These are phyloP conservation scores for Saturnia pavonia DNA, from an alignment of 2,888 invertebrate species.

Conservation along the genomic window DNA sequence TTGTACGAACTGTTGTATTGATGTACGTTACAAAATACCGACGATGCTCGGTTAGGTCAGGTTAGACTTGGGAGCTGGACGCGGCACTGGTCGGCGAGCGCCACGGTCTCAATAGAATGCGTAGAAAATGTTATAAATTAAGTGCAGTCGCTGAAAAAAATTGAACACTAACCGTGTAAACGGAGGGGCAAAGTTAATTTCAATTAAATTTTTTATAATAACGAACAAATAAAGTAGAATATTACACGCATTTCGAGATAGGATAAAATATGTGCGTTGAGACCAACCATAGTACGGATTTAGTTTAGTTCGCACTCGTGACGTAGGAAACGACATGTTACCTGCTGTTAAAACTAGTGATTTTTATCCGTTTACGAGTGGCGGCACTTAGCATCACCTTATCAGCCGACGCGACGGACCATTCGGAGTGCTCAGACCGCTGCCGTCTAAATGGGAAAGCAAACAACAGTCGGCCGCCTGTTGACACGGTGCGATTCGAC, in stretches of 20 bases:
- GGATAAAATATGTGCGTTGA: background rate
- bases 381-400: conserved; percentile 45
- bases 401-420: conserved; percentile 50
- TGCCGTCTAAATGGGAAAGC: conserved; percentile 65
- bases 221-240: too few relatives aligned
- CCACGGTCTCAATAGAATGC: too few relatives aligned
- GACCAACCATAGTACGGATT: background rate
- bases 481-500: conserved; percentile 71
- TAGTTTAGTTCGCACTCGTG: background rate
- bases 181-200: too few relatives aligned
- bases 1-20: too few relatives aligned
- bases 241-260: background rate
- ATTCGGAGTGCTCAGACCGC: conserved; percentile 37
- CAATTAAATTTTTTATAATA: too few relatives aligned
- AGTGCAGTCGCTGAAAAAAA: too few relatives aligned
- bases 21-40: too few relatives aligned
- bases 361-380: conserved; percentile 31
- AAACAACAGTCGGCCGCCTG: conserved; percentile 69
- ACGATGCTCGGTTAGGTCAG: too few relatives aligned
- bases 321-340: background rate
- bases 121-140: too few relatives aligned
- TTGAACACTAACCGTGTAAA: too few relatives aligned
- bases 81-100: too few relatives aligned
- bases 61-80: too few relatives aligned
- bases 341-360: conserved; percentile 24